Percentiles rank a stretch among this genome's conserved stretches.
Conservation (phyloP, 1,140 invertebrate genomes). For the Caenorhabditis brenneri region DNA sequence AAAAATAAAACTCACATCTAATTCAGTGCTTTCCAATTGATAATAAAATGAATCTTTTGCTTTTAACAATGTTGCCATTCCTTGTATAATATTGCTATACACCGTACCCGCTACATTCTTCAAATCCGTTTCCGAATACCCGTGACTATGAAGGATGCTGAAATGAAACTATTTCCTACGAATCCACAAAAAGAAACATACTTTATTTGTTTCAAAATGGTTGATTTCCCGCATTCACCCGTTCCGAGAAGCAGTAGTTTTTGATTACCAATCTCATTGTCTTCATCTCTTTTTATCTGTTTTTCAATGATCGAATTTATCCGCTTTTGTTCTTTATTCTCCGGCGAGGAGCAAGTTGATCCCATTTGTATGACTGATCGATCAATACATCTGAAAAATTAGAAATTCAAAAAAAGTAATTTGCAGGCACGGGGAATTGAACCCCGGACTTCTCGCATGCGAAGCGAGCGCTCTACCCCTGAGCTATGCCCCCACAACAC, state of each 20-base stretch:
- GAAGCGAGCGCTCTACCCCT: constrained; percentile 65
- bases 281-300: constrained; percentile 18
- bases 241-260: constrained; percentile 30
- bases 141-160: constrained; percentile 30
- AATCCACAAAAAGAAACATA: neutral
- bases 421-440: constrained; percentile 57
- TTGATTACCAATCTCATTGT: constrained; percentile 20
- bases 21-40: neutral
- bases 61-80: neutral
- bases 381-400: constrained; percentile 11
- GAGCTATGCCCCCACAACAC: constrained; percentile 60
- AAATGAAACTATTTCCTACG: neutral
- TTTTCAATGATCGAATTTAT: constrained; percentile 23
- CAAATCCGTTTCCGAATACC: neutral
- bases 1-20: neutral
- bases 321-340: neutral
- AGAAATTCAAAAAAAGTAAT: neutral
- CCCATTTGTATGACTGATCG: neutral
- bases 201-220: constrained; percentile 23
- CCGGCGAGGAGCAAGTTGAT: constrained; percentile 28
- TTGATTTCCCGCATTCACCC: constrained; percentile 27
- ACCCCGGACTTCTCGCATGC: constrained; percentile 62
- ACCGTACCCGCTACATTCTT: constrained; percentile 32
- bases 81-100: constrained; percentile 35
- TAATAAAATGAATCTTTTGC: neutral